Evolutionary conservation across 2,113 vertebrate species (phyloP), one percentile per base, ranked within the genome.

Genomic region (Perognathus longimembris): DNA sequence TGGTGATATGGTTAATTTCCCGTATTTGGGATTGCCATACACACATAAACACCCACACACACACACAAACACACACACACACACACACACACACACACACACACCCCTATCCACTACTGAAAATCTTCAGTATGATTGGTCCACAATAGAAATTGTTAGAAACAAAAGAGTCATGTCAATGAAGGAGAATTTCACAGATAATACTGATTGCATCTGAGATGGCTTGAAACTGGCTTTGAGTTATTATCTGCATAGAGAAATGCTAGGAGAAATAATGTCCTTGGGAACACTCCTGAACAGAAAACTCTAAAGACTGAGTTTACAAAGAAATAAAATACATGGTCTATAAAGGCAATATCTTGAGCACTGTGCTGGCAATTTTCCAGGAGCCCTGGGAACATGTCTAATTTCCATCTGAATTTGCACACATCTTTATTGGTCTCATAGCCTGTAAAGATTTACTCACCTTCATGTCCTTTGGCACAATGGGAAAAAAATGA

Each of bases 371-470:
- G 84, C 81, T 96, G 95, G 95, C 93, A 96, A 96, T 96, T 89
- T 97, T 93, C 96, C 97, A 93, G 88, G 94, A 98, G 97, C 96
- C 95, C 90, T 95, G 86, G 93, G 83, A 97, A 96, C 96, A 96
- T 95, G 96, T 94, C 97, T 98, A 97, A 96, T 97, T 97, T 97
- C 95, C 95, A 97, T 97, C 96, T 97, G 96, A 96, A 96, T 96
- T 95, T 96, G 96, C 77, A 94, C 89, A 92, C 93, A 89, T 96
- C 87, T 97, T 96, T 96, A 95, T 95, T 96, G 91, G 75, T 94
- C 95, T 92, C 95, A 92, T 94, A 96, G 63, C 74, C 96, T 96
- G 91, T 96, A 92, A 96, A 95, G 93, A 96, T 96, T 96, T 97
- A 96, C 87, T 95, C 84, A 92, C 84, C 94, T 89, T 80, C 81